Evolutionary conservation across 2,888 invertebrate species (phyloP), one percentile per base, ranked within the genome.

Genomic region (Heteropelma amictum): DNA sequence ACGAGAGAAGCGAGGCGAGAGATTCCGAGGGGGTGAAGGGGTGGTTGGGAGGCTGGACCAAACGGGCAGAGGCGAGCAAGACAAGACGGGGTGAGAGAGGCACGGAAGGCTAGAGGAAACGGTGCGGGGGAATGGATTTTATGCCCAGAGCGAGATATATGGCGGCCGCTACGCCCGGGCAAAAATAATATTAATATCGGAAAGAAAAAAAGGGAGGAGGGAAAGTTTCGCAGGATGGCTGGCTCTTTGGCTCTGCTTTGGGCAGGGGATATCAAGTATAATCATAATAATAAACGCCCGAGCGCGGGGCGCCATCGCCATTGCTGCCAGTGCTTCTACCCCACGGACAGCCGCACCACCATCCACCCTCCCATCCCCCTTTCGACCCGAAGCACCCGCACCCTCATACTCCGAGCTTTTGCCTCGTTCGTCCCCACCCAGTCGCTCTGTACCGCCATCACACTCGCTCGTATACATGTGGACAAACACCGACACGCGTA

Each of bases 141-240:
- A 88, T 87, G 87, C 88, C 87, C 87, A 88, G 87, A 86, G 86
- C 86, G 87, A 88, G 87, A 88, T 88, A 88, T 88, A 88, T 88
- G 87, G 87, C 87, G 87, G 87, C 87, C 87, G 87, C 87, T 88
- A 87, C 85, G 87, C 87, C 87, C 88, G 88, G 87, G 88, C 87
- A 88, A 87, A 88, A 88, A 88, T 88, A 88, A 88, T 87, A 88
- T 88, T 88, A 88, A 88, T 87, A 88, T 88, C 87, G 87, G 87
- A 87, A 87, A 87, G 87, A 86, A 87, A 86, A 33, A 54, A n/a
- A 64, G 71, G 75, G 75, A 86, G 86, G 87, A 87, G 88, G 87
- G 87, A 88, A 88, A 87, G 87, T 88, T 87, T 88, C 84, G 87
- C 87, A 86, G 87, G 86, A 85, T 86, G 75, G 71, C 71, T 75